Evolutionary conservation across 1,140 invertebrate species (phyloP).

Genomic region (Belonocnema kinseyi): DNA sequence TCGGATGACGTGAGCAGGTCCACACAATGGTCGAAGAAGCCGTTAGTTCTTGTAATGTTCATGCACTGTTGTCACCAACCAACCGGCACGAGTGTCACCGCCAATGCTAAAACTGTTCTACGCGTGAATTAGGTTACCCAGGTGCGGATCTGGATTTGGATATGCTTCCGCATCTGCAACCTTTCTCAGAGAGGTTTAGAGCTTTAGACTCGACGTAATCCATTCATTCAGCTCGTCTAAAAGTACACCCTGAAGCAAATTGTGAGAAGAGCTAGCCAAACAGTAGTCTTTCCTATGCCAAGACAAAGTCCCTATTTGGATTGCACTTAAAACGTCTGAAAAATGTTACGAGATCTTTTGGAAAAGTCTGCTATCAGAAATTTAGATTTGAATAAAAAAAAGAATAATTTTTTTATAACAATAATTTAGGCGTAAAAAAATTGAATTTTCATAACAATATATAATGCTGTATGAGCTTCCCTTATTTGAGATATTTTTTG

Average conservation of each 20-base stretch:
- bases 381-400: too few species aligned
- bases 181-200: neutral
- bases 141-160: neutral
- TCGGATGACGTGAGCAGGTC: too few species aligned
- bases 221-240: slow-evolving; percentile 2
- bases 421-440: too few species aligned
- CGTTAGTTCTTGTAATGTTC: neutral
- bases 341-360: neutral
- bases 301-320: slow-evolving; percentile 4
- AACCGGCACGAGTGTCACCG: neutral
- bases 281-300: neutral
- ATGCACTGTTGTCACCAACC: neutral
- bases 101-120: neutral
- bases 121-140: neutral
- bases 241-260: neutral
- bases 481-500: too few species aligned
- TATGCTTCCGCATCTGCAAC: neutral
- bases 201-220: neutral
- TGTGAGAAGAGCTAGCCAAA: neutral
- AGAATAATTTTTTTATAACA: too few species aligned
- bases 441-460: too few species aligned
- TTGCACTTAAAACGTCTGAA: neutral
- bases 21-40: too few species aligned
- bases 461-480: too few species aligned
- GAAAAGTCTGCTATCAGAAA: neutral